Evolutionary conservation across 2,113 vertebrate genomes (phyloP).

Genomic region (Indri indri): DNA sequence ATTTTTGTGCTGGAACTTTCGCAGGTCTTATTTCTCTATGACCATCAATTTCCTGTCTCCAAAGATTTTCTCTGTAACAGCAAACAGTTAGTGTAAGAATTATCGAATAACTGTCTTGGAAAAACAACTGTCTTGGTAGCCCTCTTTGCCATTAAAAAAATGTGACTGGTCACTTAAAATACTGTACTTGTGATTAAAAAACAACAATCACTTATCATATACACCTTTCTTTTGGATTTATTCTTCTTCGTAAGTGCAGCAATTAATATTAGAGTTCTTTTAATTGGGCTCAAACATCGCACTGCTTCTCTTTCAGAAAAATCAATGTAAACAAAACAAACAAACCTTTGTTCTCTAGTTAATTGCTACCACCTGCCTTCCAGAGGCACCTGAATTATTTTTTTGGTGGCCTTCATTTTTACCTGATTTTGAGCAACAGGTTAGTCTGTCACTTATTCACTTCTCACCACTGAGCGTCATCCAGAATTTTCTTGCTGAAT

Average conservation of each 20-base stretch:
- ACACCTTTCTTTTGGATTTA: conserved; percentile 54
- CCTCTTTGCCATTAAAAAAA: conserved; percentile 51
- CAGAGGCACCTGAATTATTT: neutral
- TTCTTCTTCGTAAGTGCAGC: conserved; percentile 32
- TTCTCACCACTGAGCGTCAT: neutral
- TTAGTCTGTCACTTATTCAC: neutral
- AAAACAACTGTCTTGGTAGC: conserved; percentile 71
- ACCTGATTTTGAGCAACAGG: conserved; percentile 26
- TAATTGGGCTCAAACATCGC: conserved; percentile 26
- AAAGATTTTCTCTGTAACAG: conserved; percentile 70
- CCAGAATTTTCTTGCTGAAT: conserved; percentile 52
- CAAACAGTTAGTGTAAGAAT: conserved; percentile 62
- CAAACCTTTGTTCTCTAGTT: conserved; percentile 21
- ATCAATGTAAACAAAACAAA: neutral
- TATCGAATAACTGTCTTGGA: conserved; percentile 74
- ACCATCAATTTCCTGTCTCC: conserved; percentile 46
- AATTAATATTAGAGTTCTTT: conserved; percentile 47
- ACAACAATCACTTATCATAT: neutral
- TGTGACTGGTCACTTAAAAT: conserved; percentile 5
- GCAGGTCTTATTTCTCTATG: conserved; percentile 54
- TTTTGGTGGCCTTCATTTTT: conserved; percentile 16
- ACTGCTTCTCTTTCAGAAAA: conserved; percentile 42
- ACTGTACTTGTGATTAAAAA: conserved; percentile 15
- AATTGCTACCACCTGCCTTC: conserved; percentile 6
- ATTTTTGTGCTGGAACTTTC: conserved; percentile 59